Base-by-base conservation (phyloP, 2,888 invertebrate species). In the Enoplolaimus lenunculus region DNA sequence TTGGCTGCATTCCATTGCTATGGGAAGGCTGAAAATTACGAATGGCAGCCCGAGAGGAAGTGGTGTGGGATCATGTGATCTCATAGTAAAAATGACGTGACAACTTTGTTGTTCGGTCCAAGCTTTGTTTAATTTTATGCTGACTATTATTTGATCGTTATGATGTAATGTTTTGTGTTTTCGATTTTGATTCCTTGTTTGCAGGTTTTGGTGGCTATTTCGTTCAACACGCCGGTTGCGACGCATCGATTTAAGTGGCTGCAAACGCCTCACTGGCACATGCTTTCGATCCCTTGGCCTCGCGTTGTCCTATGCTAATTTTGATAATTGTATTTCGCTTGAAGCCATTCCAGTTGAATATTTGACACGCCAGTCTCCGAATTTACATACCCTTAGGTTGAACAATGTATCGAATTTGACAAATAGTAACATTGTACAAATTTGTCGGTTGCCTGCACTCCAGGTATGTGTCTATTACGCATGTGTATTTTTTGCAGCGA, bases 181-280 rank as follows among this genome's bases (percentile, higher is more conserved):
- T n/a, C n/a, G n/a, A n/a, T n/a, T n/a, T n/a, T n/a, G n/a, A n/a
- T n/a, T n/a, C n/a, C n/a, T n/a, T n/a, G n/a, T n/a, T n/a, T 75
- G 2, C n/a, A n/a, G n/a, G n/a, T 77, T 80, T 71, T 79, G 78
- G 76, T 79, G 76, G 69, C 69, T 79, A 29, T 74, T 80, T 45
- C 75, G 78, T 35, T 74, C 73, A 33, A 73, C 73, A 34, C 76
- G 75, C 3, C 73, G 74, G 35, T 73, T 79, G 34, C 73, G 74
- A 66, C 74, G 73, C 33, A 75, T 78, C 21, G 80, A 79, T 70
- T 67, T 79, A 35, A 73, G 78, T 64, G 77, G 77, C 7, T 74
- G 77, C 29, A 69, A 72, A 21, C 71, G 75, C 1, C 70, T 80
- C 3, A 75, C 74, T 16, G 80, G 80, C 1, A 69, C 77, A 33